Conservation (phyloP, 1,140 invertebrate genomes). For the Musca vetustissima region DNA sequence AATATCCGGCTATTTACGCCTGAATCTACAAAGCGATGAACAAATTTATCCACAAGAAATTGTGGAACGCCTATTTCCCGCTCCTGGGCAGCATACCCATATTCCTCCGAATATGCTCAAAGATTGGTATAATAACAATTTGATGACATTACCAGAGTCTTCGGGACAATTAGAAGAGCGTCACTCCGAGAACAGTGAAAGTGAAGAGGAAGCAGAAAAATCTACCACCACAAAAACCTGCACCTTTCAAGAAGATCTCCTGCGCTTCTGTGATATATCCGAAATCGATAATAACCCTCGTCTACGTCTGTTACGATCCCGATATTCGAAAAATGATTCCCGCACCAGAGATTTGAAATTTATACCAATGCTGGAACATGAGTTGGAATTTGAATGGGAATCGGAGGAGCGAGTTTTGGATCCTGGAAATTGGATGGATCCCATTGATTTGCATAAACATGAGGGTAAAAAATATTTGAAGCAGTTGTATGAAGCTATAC, state of each 20-base stretch:
- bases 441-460: conserved; percentile 58
- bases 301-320: conserved; percentile 64
- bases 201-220: conserved; percentile 9
- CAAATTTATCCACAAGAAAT: conserved; percentile 5
- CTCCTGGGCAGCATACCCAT: neutral
- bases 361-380: conserved; percentile 49
- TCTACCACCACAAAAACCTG: conserved; percentile 23
- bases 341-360: conserved; percentile 59
- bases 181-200: conserved; percentile 57
- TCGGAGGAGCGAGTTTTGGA: conserved; percentile 36
- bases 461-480: conserved; percentile 59
- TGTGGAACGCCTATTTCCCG: neutral
- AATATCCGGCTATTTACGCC: conserved; percentile 36
- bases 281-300: conserved; percentile 63
- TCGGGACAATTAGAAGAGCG: conserved; percentile 44
- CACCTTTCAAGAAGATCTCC: conserved; percentile 54
- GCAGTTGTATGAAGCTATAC: conserved; percentile 60
- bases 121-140: conserved; percentile 60
- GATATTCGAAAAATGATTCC: conserved; percentile 61
- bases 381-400: conserved; percentile 39
- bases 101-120: conserved; percentile 39
- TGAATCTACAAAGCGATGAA: conserved; percentile 36
- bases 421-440: conserved; percentile 53
- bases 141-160: conserved; percentile 30
- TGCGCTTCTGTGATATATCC: conserved; percentile 63